Evolutionary conservation across 2,888 invertebrate genomes (phyloP).

Genomic region (Idaea biselata): DNA sequence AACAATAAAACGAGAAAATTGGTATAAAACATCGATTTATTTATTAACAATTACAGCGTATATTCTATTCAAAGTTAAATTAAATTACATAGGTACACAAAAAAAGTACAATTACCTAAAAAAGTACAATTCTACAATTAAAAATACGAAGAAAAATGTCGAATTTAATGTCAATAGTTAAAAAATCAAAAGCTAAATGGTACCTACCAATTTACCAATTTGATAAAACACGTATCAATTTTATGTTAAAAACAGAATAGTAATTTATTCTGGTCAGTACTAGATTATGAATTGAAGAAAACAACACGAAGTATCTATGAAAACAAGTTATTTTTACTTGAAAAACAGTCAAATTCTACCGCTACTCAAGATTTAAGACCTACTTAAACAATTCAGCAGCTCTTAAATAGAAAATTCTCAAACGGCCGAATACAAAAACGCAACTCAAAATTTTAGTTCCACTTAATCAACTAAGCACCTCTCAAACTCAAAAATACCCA

Average conservation of each 20-base stretch:
- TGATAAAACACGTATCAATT: neutral
- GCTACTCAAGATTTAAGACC: too few relatives aligned
- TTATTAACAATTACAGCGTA: slow-evolving; percentile 59
- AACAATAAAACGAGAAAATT: slow-evolving; percentile 11
- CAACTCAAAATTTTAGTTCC: too few relatives aligned
- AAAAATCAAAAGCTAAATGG: slow-evolving; percentile 5
- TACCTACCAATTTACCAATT: neutral
- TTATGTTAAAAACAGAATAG: slow-evolving; percentile 15
- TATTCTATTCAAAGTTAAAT: slow-evolving; percentile 64
- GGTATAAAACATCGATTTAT: slow-evolving; percentile 57
- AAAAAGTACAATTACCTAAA: slow-evolving; percentile 37
- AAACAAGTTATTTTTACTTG: slow-evolving; percentile 14
- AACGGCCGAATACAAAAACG: too few relatives aligned
- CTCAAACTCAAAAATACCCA: too few relatives aligned
- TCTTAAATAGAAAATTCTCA: too few relatives aligned
- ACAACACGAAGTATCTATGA: neutral
- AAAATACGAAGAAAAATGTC: slow-evolving; percentile 16
- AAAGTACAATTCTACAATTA: slow-evolving; percentile 36
- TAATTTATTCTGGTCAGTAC: slow-evolving; percentile 22
- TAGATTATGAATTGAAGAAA: slow-evolving; percentile 2
- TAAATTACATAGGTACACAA: slow-evolving; percentile 49
- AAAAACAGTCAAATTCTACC: slow-evolving; percentile 19
- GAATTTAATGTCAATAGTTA: neutral
- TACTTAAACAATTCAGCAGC: too few relatives aligned
- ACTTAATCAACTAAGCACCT: too few relatives aligned